phyloP scores from a whole-genome alignment of 2,888 invertebrate genomes.

The Neoascia interrupta region DNA sequence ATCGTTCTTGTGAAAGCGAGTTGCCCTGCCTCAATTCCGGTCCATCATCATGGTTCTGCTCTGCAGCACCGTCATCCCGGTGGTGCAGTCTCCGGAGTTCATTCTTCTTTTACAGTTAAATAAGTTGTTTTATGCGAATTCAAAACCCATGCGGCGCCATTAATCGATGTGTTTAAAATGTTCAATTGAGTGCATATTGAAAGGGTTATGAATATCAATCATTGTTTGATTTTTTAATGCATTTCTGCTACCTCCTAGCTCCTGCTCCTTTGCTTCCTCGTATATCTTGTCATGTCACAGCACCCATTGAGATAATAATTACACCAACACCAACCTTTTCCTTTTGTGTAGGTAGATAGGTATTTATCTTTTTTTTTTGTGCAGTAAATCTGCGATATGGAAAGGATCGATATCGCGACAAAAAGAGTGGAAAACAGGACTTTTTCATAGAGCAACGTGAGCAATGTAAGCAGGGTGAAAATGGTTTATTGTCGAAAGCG shows the following conservation, averaged over 20 bases:
- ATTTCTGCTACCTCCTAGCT: slow-evolving; percentile 60
- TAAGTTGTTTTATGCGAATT: slow-evolving; percentile 67
- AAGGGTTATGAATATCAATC: slow-evolving; percentile 70
- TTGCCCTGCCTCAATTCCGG: slow-evolving; percentile 65
- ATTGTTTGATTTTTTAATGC: slow-evolving; percentile 69
- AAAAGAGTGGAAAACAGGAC: too few relatives aligned
- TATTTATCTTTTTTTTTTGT: slow-evolving; percentile 6
- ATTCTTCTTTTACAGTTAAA: slow-evolving; percentile 67
- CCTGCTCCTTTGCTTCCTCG: slow-evolving; percentile 25
- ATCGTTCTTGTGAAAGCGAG: slow-evolving; percentile 54
- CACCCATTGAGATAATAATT: too few relatives aligned
- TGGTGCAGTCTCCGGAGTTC: slow-evolving; percentile 65
- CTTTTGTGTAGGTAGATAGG: too few relatives aligned
- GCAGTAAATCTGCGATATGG: slow-evolving; percentile 43
- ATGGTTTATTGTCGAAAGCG: too few relatives aligned
- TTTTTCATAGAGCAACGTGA: too few relatives aligned
- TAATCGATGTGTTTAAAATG: slow-evolving; percentile 70
- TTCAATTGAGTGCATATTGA: slow-evolving; percentile 69
- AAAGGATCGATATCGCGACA: slow-evolving; percentile 31
- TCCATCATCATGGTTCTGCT: slow-evolving; percentile 36
- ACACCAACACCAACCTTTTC: too few relatives aligned
- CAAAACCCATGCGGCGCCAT: slow-evolving; percentile 68
- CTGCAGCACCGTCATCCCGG: slow-evolving; percentile 23
- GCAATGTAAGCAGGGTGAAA: too few relatives aligned
- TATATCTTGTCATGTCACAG: too few relatives aligned